A percentile compares a stretch with the other conserved stretches of the same genome.
These are phyloP conservation scores for Brenthis ino DNA, from an alignment of 2,888 invertebrate species.

Conservation along the genomic window DNA sequence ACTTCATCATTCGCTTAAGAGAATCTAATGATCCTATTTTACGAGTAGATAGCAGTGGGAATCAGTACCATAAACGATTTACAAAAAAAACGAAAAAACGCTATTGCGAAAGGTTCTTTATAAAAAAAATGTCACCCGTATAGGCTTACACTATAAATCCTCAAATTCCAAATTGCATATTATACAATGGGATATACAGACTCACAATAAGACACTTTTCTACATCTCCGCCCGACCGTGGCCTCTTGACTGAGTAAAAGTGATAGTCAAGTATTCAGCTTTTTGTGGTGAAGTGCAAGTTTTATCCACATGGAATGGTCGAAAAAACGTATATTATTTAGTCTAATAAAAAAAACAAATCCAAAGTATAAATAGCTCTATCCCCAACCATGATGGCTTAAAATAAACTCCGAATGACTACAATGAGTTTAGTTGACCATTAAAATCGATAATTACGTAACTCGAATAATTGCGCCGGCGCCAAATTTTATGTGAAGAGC, in stretches of 20 bases:
- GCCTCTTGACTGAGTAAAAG: slow-evolving; percentile 38
- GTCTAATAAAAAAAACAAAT: background rate
- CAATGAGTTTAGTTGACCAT: slow-evolving; percentile 39
- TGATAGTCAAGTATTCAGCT: slow-evolving; percentile 28
- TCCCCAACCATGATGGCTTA: background rate
- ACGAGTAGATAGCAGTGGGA: too few relatives aligned
- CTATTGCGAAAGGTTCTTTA: background rate
- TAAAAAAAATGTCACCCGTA: slow-evolving; percentile 28
- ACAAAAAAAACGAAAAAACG: too few relatives aligned
- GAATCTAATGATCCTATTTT: too few relatives aligned
- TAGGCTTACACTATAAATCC: slow-evolving; percentile 24
- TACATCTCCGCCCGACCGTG: slow-evolving; percentile 40
- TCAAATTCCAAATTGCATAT: slow-evolving; percentile 36
- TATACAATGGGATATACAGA: slow-evolving; percentile 34
- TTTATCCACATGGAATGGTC: background rate
- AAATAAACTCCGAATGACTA: background rate
- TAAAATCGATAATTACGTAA: slow-evolving; percentile 42
- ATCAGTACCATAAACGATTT: too few relatives aligned
- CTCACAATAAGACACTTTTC: slow-evolving; percentile 41
- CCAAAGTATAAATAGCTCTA: background rate
- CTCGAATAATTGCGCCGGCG: slow-evolving; percentile 49
- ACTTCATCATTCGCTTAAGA: too few relatives aligned
- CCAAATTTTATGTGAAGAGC: slow-evolving; percentile 52
- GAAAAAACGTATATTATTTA: background rate
- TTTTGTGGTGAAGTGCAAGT: background rate